Evolutionary conservation across 2,888 invertebrate species (phyloP), one percentile per base, ranked within the genome.

Genomic region (Tenthredo mesomela): DNA sequence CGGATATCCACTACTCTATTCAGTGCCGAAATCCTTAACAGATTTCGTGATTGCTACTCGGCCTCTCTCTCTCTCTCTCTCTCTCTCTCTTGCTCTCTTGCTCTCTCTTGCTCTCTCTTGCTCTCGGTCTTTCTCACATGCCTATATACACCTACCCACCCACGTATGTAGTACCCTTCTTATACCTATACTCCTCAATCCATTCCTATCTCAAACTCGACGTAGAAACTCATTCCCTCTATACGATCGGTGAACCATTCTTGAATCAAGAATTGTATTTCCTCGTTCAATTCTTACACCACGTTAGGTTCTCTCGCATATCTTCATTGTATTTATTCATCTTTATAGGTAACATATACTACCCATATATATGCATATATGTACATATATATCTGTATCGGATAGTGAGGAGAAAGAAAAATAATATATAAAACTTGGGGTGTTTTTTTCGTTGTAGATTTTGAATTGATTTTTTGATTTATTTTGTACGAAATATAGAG

Each of bases 1-100:
- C 33, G 12, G 25, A 67, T 67, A 33, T 33, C 33, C 67, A 67
- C 29, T 67, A 67, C 67, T 33, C 33, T 67, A 73, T 73, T 43
- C 40, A 40, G 43, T 25, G 73, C 25, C 50, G 50, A 77, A 54
- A 77, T 50, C 77, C 54, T 50, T 54, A 50, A 77, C 77, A 54
- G 77, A 50, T 77, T 77, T 43, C 29, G 40, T 77, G 77, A 77
- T 77, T 77, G 77, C 54, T 77, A 43, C 77, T 47, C 47, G 47
- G 77, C 77, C 75, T 29, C 9, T 47, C 15, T 33, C 15, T 10
- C n/a, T 25, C 10, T 61, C 61, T 61, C 61, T 25, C 37, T n/a
- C 40, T n/a, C 37, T 4, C 15, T 37, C 70, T 33, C 18, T 2
- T n/a, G n/a, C n/a, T n/a, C n/a, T n/a, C n/a, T n/a, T n/a, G n/a